These are phyloP conservation scores for Uromys caudimaculatus DNA, from an alignment of 2,797 vertebrate genomes.

Conservation along the genomic window DNA sequence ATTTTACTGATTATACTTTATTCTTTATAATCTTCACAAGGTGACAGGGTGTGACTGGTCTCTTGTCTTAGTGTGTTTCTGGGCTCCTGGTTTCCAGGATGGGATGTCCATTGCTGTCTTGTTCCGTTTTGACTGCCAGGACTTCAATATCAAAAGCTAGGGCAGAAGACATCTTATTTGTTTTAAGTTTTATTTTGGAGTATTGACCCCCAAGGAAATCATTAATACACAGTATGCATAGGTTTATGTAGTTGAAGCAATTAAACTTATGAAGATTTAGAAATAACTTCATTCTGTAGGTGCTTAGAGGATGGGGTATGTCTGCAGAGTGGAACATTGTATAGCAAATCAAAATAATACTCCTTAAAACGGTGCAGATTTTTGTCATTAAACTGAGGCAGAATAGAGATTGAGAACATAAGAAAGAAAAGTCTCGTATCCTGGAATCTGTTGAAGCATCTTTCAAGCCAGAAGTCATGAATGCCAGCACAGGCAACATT, in stretches of 20 bases:
- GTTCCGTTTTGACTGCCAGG: background rate
- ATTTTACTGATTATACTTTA: background rate
- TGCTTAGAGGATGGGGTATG: background rate
- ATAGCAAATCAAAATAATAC: background rate
- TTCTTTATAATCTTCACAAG: background rate
- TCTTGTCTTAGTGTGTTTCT: background rate
- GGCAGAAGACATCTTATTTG: background rate
- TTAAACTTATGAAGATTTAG: background rate
- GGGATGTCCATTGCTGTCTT: background rate
- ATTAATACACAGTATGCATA: background rate
- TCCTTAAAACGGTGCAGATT: background rate
- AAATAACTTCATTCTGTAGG: background rate
- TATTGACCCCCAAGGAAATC: background rate
- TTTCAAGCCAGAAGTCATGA: background rate
- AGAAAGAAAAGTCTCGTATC: background rate
- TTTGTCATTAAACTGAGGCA: background rate
- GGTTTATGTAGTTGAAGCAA: background rate
- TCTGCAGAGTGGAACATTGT: background rate
- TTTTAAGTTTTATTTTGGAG: background rate
- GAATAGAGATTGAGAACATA: background rate
- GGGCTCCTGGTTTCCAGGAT: background rate
- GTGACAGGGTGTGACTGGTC: background rate
- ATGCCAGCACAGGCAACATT: background rate
- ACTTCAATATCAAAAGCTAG: background rate
- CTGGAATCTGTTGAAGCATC: background rate